Evolutionary conservation across 2,888 invertebrate genomes (phyloP), one percentile per base, ranked within the genome.

Genomic region (Thecocarcelia acutangulata): DNA sequence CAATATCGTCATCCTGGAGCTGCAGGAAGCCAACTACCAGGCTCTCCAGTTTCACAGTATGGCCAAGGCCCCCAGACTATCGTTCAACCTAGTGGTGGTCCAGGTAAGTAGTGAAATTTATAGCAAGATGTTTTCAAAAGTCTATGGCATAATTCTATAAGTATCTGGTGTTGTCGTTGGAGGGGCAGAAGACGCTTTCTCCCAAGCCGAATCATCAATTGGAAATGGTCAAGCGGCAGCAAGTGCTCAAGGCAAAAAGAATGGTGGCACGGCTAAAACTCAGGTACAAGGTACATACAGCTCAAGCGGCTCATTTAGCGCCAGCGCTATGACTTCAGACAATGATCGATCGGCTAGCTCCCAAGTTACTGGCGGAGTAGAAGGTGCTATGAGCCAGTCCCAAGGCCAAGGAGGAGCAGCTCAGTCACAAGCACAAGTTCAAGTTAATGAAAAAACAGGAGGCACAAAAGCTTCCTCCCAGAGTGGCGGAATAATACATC

Each of bases 271-370:
- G 2, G 94, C 96, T 0, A 95, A 96, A 90, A 95, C 96, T 0
- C 95, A 96, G 91, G 96, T 97, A 0, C 94, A 94, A 66, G 96
- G 96, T 28, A 94, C 94, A 0, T 96, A 96, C 87, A 93, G 94
- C 0, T 95, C 95, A 1, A 92, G 93, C 21, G 96, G 96, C 13
- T 94, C 95, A 0, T 96, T 97, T 88, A 95, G 95, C 83, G 96
- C 96, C 9, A 95, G 94, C 88, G 96, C 96, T 6, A 95, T 95
- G 90, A 95, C 95, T 13, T 94, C 93, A 46, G 96, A 96, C 79
- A 93, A 93, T 33, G 94, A 93, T 85, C 93, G 95, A 88, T 94
- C 94, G 58, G 95, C 95, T 2, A 94, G 94, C 87, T 89, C 91
- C 0, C 92, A 92, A 86, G 91, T 92, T 0, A 93, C 93, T 54